Evolutionary conservation across 2,888 invertebrate genomes (phyloP).

Genomic region (Toxonevra muliebris): DNA sequence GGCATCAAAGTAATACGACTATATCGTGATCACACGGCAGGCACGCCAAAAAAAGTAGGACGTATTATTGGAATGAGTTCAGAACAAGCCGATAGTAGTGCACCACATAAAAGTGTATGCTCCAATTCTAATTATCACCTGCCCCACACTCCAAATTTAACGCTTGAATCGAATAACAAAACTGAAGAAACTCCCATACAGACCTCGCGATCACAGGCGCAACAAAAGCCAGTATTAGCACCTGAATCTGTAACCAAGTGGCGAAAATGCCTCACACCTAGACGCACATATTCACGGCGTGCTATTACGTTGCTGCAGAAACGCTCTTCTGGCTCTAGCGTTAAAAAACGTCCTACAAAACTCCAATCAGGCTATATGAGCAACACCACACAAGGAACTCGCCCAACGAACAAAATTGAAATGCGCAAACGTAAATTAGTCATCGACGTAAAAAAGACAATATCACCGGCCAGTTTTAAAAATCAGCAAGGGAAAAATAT

Average conservation of each 20-base stretch:
- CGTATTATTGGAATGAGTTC: constrained; percentile 16
- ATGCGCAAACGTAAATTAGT: constrained; percentile 50
- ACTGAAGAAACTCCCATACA: neutral
- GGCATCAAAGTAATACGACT: constrained; percentile 32
- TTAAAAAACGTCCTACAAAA: constrained; percentile 22
- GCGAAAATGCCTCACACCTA: constrained; percentile 49
- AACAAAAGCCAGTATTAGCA: neutral
- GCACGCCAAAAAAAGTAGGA: constrained; percentile 35
- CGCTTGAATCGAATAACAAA: constrained; percentile 12
- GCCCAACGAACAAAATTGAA: constrained; percentile 43
- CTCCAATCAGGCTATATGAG: constrained; percentile 37
- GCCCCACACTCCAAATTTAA: constrained; percentile 29
- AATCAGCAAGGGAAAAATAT: constrained; percentile 35
- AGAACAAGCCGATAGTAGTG: neutral
- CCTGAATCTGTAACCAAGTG: constrained; percentile 39
- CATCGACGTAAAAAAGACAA: constrained; percentile 46
- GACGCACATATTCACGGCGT: constrained; percentile 52
- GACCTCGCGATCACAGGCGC: neutral
- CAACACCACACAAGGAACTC: constrained; percentile 39
- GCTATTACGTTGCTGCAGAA: constrained; percentile 9
- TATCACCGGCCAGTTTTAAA: constrained; percentile 41
- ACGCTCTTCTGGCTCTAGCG: neutral
- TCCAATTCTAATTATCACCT: constrained; percentile 30
- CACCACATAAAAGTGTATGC: neutral
- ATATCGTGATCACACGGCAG: constrained; percentile 31